Evolutionary conservation across 2,113 vertebrate species (phyloP), one percentile per base, ranked within the genome.

Genomic region (Perca fluviatilis): DNA sequence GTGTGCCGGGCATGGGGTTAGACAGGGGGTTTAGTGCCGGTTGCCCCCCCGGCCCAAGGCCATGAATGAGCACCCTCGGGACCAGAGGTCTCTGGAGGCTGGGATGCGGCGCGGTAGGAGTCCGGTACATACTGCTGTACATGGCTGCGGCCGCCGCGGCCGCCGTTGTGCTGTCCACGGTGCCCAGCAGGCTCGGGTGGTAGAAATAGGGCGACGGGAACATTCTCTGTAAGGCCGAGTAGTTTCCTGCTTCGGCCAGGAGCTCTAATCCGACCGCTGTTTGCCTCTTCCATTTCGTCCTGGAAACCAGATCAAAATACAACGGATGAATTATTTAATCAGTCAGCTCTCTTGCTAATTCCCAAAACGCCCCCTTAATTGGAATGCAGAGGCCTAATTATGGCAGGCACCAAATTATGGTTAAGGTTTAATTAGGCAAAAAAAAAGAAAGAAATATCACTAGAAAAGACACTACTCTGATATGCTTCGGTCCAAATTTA

Each of bases 91-190:
- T 96, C 96, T 99, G 98, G 82, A 99, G 96, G 91, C 96, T 93
- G 47, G 97, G 98, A 64, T 98, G 98, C 76, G 98, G 97, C 0
- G 98, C 92, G 0, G 97, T 95, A 73, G 97, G 97, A 97, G 98
- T 98, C 97, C 98, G 97, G 94, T 99, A 99, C 97, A 99, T 98
- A 89, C 96, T 98, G 95, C 97, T 98, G 96, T 99, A 99, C 98
- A 99, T 98, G 69, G 98, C 98, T 6, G 98, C 98, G 15, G 98
- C 98, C 1, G 98, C 98, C 0, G 98, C 98, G 0, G 98, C 98
- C 10, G 98, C 98, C 14, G 98, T 97, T 2, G 96, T 97, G 91
- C 97, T 97, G 97, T 99, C 98, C 97, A 99, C 96, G 86, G 97
- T 96, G 87, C 98, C 97, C 89, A 99, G 93, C 90, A 99, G 93